Conservation (phyloP, 1,140 invertebrate genomes). For the Sogatella furcifera region DNA sequence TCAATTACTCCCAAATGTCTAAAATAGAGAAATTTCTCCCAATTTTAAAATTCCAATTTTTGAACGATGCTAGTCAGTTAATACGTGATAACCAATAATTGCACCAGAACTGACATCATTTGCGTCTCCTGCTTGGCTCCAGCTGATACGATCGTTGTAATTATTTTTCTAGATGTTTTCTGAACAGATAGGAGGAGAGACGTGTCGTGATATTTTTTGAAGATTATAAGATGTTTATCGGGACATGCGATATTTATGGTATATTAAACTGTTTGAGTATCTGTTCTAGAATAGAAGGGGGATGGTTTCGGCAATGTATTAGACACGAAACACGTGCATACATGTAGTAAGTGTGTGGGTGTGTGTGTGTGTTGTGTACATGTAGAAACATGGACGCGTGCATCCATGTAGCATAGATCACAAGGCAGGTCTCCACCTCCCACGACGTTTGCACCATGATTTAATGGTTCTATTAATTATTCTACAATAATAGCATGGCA, state of each 20-base stretch:
- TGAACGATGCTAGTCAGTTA: too few relatives aligned
- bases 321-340: neutral
- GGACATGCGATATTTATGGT: neutral
- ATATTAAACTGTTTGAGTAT: neutral
- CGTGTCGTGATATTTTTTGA: too few relatives aligned
- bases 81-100: too few relatives aligned
- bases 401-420: neutral
- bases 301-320: neutral
- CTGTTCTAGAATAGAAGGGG: neutral
- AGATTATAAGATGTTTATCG: too few relatives aligned
- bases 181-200: too few relatives aligned
- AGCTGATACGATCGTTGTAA: too few relatives aligned
- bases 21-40: too few relatives aligned
- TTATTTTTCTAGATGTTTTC: too few relatives aligned
- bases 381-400: neutral
- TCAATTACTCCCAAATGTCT: too few relatives aligned
- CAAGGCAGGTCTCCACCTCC: neutral
- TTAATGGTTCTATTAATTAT: slow-evolving; percentile 4
- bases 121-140: too few relatives aligned
- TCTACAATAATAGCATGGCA: neutral
- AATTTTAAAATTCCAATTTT: too few relatives aligned
- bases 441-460: neutral
- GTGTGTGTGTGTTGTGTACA: neutral
- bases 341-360: neutral
- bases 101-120: too few relatives aligned